Base-by-base conservation (phyloP, 2,797 vertebrate genomes). In the Dermochelys coriacea region DNA sequence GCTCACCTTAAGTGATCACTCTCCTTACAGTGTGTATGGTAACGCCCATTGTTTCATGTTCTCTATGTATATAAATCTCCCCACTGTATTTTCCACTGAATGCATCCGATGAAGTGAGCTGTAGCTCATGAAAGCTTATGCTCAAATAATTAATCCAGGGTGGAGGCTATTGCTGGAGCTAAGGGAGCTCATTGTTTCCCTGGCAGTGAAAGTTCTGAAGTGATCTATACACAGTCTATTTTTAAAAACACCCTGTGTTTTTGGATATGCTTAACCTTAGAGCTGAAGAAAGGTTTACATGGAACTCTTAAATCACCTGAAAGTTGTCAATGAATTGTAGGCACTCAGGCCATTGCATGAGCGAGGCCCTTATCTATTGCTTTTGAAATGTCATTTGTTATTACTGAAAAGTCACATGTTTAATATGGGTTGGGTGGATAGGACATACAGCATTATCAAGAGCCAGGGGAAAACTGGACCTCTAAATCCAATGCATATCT, bases 101-200 rank as follows among this genome's bases (percentile, higher is more conserved):
- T 41, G 41, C 41, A 41, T 41, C 41, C 41, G 41, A 41, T 41
- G 41, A 41, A 41, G 41, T 41, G 41, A 41, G 5, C 41, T 41
- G 41, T 41, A 41, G 41, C 41, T 41, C 41, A 41, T 41, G 41
- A 41, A 41, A 41, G 41, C 41, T 41, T 41, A 41, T 41, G 41
- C 41, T 41, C 41, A 41, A 41, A 41, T 41, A 71, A 77, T 91
- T 52, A 91, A 45, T 51, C 64, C 16, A 81, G 89, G 85, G 49
- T 64, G 84, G 3, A 25, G 31, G 15, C 29, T 86, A 2, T 85
- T 94, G 91, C 91, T 92, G 77, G 77, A 7, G 85, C 84, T 80
- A n/a, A 21, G 59, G 52, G n/a, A 45, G 6, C 12, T 4, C 1
- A 59, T 80, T 89, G 2, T 37, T 90, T 15, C 37, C 16, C n/a